A percentile compares a stretch with the other conserved stretches of the same genome.
Evolutionary conservation across 1,140 invertebrate genomes (phyloP).

Genomic region (Lepidurus couesii): DNA sequence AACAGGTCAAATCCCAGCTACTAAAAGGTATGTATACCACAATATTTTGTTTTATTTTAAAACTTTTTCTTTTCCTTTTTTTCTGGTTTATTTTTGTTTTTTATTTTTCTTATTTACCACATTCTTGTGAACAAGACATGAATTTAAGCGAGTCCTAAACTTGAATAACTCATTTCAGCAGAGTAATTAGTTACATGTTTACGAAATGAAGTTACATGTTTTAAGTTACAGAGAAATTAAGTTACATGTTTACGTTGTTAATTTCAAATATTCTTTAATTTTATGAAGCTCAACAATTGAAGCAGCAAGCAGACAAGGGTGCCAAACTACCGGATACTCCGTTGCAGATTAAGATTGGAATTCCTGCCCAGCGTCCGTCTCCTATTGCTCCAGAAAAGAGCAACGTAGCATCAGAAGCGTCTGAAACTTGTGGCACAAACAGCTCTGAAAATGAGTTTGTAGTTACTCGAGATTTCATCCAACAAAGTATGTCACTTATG

Average conservation of each 20-base stretch:
- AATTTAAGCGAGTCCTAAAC: no score
- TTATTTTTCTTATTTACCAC: background rate
- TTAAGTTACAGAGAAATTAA: no score
- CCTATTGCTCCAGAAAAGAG: slow-evolving; percentile 29
- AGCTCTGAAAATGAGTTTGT: slow-evolving; percentile 64
- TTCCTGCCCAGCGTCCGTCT: slow-evolving; percentile 25
- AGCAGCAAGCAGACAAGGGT: slow-evolving; percentile 4
- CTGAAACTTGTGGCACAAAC: slow-evolving; percentile 53
- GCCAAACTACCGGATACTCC: background rate
- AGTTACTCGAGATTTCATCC: slow-evolving; percentile 78
- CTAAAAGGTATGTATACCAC: slow-evolving; percentile 42
- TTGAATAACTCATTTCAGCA: no score
- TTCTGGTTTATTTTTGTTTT: background rate
- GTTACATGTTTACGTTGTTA: no score
- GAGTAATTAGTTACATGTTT: no score
- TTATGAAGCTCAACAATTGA: slow-evolving; percentile 8
- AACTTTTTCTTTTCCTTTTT: background rate
- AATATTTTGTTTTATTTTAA: background rate
- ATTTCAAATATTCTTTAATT: no score
- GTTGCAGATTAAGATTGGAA: background rate
- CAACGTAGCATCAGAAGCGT: slow-evolving; percentile 57
- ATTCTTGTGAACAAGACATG: no score
- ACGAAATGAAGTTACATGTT: no score
- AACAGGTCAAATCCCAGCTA: slow-evolving; percentile 79
- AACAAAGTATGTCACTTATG: slow-evolving; percentile 63